A percentile compares a stretch with the other conserved stretches of the same genome.
Conservation (phyloP, 1,140 invertebrate species). For the Lerema accius region DNA sequence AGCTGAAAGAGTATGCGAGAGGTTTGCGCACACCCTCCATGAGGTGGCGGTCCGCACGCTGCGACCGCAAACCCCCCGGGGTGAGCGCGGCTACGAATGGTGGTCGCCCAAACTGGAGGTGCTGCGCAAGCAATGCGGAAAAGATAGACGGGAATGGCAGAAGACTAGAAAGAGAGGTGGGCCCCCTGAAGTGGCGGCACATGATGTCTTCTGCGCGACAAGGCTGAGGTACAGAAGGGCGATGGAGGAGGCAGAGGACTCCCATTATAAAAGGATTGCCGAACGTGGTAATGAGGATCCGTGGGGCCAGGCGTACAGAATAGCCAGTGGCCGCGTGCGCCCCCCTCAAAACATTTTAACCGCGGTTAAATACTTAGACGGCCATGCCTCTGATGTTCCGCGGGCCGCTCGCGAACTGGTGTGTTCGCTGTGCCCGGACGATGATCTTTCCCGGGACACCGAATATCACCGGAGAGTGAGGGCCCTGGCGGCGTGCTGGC, state of each 20-base stretch:
- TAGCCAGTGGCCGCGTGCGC: conserved; percentile 30
- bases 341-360: conserved; percentile 39
- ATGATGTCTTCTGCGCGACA: not conserved
- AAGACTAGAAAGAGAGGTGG: conserved; percentile 22
- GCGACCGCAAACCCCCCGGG: not conserved
- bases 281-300: conserved; percentile 46
- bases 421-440: conserved; percentile 41
- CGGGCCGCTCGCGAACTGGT: conserved; percentile 41
- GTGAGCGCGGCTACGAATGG: conserved; percentile 40
- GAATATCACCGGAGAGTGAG: conserved; percentile 5
- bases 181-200: not conserved
- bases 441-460: conserved; percentile 10
- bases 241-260: conserved; percentile 40
- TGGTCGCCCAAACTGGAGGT: conserved; percentile 40
- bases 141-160: conserved; percentile 40
- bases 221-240: conserved; percentile 30
- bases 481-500: conserved; percentile 5
- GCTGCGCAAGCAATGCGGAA: conserved; percentile 13
- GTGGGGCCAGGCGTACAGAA: conserved; percentile 40
- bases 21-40: not conserved
- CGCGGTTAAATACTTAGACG: conserved; percentile 26
- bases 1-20: not conserved
- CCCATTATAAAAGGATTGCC: conserved; percentile 25
- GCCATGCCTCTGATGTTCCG: conserved; percentile 28
- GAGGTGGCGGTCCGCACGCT: not conserved